These are phyloP conservation scores for Cecidostiba fungosa DNA, from an alignment of 2,888 invertebrate genomes.

Conservation along the genomic window DNA sequence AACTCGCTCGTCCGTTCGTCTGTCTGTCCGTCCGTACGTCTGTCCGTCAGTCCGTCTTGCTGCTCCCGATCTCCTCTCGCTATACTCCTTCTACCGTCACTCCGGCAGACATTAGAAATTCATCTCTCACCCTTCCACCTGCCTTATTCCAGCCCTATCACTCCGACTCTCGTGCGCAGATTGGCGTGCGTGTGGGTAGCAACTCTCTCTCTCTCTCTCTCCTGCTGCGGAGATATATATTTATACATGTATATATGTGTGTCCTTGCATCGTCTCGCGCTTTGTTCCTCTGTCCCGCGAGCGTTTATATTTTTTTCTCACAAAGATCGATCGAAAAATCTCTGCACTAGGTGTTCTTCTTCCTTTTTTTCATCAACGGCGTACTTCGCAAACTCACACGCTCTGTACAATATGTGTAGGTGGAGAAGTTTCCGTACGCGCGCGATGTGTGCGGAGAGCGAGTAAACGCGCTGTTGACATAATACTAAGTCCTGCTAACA, in stretches of 20 bases:
- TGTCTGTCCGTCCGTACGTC: conserved; percentile 66
- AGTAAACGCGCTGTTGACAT: conserved; percentile 36
- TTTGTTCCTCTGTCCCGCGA: neutral
- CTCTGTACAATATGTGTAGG: neutral
- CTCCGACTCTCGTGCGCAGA: neutral
- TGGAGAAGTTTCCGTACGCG: conserved; percentile 20
- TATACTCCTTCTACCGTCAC: conserved; percentile 32
- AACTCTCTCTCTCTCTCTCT: neutral
- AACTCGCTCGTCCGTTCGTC: conserved; percentile 65
- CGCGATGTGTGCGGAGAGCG: neutral
- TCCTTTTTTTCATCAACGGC: neutral
- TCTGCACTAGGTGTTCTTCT: neutral
- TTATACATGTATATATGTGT: neutral
- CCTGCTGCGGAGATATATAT: neutral
- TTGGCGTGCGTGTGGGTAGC: conserved; percentile 10
- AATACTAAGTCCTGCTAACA: conserved; percentile 34
- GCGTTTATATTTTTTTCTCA: neutral
- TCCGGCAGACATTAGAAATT: conserved; percentile 74
- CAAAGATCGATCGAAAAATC: neutral
- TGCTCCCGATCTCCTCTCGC: conserved; percentile 66
- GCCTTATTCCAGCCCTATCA: conserved; percentile 50
- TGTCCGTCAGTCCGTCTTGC: conserved; percentile 72
- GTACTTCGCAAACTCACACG: neutral
- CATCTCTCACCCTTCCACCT: conserved; percentile 68
- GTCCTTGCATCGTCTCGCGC: neutral